phyloP scores from a whole-genome alignment of 2,888 invertebrate species.

The Tetragonisca angustula region DNA sequence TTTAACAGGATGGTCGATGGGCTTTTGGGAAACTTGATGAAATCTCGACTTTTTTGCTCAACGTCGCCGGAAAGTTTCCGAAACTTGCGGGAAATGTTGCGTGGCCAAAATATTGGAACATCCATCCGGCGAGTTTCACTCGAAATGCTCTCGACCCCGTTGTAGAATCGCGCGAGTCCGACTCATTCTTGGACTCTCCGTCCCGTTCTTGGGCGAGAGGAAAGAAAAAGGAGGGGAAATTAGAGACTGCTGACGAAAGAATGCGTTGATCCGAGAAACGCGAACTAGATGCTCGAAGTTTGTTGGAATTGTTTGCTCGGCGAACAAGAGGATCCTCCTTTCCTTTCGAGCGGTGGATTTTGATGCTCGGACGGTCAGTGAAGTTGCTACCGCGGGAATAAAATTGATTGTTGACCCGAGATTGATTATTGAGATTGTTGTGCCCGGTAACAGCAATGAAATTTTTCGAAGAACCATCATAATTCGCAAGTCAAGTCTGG shows the following conservation, averaged over 20 bases:
- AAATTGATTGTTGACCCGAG: too few species aligned
- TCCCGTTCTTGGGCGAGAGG: background rate
- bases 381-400: too few species aligned
- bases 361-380: too few species aligned
- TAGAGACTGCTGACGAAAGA: background rate
- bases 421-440: too few species aligned
- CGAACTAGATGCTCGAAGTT: background rate
- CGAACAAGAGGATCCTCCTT: background rate
- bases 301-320: background rate
- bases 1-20: background rate
- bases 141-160: constrained; percentile 7
- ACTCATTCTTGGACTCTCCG: too few species aligned
- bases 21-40: constrained; percentile 29
- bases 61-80: background rate
- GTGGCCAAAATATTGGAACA: background rate
- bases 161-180: constrained; percentile 3
- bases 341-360: background rate
- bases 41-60: constrained; percentile 44
- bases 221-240: background rate
- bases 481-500: background rate
- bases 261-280: background rate
- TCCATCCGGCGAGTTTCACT: background rate
- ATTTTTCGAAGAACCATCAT: background rate
- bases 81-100: constrained; percentile 25
- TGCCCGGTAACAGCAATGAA: background rate